These are phyloP conservation scores for Jaculus jaculus DNA, from an alignment of 2,113 vertebrate genomes.

Conservation along the genomic window DNA sequence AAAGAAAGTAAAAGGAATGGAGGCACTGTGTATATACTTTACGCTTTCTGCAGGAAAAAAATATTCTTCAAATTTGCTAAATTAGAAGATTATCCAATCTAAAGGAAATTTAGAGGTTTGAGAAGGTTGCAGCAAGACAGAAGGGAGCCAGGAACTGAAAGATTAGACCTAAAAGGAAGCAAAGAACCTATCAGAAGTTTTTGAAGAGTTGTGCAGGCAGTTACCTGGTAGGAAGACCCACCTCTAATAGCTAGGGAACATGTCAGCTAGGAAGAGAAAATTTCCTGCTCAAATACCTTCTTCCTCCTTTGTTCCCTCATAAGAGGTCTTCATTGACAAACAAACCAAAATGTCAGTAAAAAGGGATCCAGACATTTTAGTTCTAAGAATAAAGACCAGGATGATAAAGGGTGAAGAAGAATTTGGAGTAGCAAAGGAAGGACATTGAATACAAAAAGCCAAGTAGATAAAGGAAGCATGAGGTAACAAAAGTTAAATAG, in stretches of 20 bases:
- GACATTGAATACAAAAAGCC: no score
- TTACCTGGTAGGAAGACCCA: fast-evolving
- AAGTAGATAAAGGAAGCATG: not conserved
- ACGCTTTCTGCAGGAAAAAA: not conserved
- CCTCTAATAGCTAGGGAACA: no score
- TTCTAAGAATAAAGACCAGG: not conserved
- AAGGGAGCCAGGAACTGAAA: not conserved
- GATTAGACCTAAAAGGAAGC: not conserved
- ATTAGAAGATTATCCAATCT: not conserved
- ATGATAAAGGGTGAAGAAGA: not conserved
- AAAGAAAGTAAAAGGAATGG: not conserved
- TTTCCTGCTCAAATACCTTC: not conserved
- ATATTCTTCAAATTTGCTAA: not conserved
- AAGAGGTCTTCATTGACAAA: not conserved
- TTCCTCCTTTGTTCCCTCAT: not conserved
- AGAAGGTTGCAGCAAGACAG: not conserved
- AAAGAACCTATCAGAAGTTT: not conserved
- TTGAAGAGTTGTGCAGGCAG: not conserved
- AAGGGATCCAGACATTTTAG: not conserved
- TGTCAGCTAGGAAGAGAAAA: not conserved
- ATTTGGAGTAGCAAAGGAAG: not conserved
- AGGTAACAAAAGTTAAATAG: not conserved
- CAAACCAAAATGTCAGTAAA: not conserved
- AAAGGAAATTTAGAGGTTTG: not conserved
- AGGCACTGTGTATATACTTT: not conserved